A percentile compares a stretch with the other conserved stretches of the same genome.
phyloP scores from a whole-genome alignment of 1,140 invertebrate species.

The Himalopsyche phryganea region DNA sequence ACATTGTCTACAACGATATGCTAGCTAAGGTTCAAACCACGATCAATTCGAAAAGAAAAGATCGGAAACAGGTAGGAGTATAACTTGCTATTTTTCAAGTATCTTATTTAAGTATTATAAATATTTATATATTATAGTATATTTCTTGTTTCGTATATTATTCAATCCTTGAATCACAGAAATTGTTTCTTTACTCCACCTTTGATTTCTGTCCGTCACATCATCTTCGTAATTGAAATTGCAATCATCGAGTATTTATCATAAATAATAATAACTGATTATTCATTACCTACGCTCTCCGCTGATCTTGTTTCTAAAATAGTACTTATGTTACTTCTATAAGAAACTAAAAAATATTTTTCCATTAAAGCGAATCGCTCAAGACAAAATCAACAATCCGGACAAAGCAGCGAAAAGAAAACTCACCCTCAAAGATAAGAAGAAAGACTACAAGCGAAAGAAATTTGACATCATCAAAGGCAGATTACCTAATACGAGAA shows the following conservation, averaged over 20 bases:
- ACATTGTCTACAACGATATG: conserved; percentile 57
- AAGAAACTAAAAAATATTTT: no score
- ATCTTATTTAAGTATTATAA: no score
- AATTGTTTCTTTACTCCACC: no score
- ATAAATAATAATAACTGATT: no score
- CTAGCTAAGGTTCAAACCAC: conserved; percentile 54
- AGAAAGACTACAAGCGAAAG: conserved; percentile 69
- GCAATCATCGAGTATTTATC: no score
- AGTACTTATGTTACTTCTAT: no score
- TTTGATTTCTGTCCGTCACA: no score
- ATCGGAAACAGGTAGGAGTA: conserved; percentile 59
- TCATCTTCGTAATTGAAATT: no score
- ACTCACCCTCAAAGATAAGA: conserved; percentile 70
- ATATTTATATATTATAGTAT: background rate
- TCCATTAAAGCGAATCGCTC: conserved; percentile 42
- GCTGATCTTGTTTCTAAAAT: no score
- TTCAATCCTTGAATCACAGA: no score
- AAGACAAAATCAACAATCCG: conserved; percentile 71
- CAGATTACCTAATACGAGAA: conserved; percentile 21
- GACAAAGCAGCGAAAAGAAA: conserved; percentile 73
- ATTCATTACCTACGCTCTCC: no score
- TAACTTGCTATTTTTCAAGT: conserved; percentile 30
- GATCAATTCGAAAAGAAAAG: conserved; percentile 55
- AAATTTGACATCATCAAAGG: conserved; percentile 59
- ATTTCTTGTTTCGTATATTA: no score